phyloP scores from a whole-genome alignment of 1,140 invertebrate genomes.

The Brachionus rotundiformis region DNA sequence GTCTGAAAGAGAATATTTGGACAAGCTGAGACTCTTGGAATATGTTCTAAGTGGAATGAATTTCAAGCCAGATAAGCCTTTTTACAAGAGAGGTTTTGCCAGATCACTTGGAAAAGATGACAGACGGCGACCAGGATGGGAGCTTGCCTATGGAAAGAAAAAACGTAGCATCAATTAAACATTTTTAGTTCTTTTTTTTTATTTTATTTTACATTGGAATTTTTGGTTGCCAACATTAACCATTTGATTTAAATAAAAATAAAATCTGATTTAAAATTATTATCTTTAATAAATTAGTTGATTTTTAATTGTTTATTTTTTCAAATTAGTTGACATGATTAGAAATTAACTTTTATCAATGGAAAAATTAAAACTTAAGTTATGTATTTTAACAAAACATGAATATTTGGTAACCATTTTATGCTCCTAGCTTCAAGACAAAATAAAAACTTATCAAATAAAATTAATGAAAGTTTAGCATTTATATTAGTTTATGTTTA shows the following conservation, averaged over 20 bases:
- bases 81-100: not conserved
- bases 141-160: slow-evolving; percentile 19
- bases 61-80: not conserved
- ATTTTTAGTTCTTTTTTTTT: slow-evolving; percentile 4
- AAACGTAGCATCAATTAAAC: slow-evolving; percentile 18
- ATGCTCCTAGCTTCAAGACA: not conserved
- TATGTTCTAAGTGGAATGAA: not conserved
- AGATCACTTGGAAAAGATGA: slow-evolving; percentile 18
- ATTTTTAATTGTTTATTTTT: too few species aligned
- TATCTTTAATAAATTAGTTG: too few species aligned
- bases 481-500: slow-evolving; percentile 4
- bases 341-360: too few species aligned
- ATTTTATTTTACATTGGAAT: not conserved
- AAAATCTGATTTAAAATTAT: too few species aligned
- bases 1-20: not conserved
- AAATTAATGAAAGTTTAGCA: not conserved
- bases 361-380: too few species aligned
- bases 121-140: slow-evolving; percentile 16
- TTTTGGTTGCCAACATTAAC: not conserved
- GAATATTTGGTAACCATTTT: slow-evolving; percentile 3
- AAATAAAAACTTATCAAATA: not conserved
- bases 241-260: not conserved
- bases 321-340: too few species aligned
- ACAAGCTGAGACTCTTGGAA: not conserved
- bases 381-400: too few species aligned